Evolutionary conservation across 1,140 invertebrate species (phyloP).

Genomic region (Cheumatopsyche charites): DNA sequence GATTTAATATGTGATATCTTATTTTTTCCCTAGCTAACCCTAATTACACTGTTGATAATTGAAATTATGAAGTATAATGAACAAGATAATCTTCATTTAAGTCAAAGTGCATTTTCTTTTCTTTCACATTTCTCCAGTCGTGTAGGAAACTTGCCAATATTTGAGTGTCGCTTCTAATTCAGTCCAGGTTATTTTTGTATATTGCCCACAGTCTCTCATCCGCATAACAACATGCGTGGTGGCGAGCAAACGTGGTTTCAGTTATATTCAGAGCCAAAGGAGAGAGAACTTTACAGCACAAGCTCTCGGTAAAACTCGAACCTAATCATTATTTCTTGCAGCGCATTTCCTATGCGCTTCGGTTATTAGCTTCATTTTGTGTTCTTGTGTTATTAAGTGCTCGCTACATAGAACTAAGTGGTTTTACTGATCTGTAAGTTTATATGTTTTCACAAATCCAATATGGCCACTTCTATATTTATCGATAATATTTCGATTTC

Average conservation of each 20-base stretch:
- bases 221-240: constrained; percentile 31
- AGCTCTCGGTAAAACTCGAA: constrained; percentile 15
- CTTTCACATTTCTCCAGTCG: constrained; percentile 30
- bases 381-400: too few relatives aligned
- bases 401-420: too few relatives aligned
- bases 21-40: too few relatives aligned
- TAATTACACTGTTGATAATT: too few relatives aligned
- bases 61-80: too few relatives aligned
- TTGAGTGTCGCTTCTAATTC: constrained; percentile 34
- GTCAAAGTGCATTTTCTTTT: constrained; percentile 24
- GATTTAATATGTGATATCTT: too few relatives aligned
- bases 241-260: constrained; percentile 25
- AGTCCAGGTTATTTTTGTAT: constrained; percentile 27
- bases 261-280: constrained; percentile 30
- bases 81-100: not conserved
- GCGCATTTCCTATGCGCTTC: not conserved
- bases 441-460: not conserved
- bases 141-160: constrained; percentile 25
- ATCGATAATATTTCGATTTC: too few relatives aligned
- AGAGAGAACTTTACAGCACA: constrained; percentile 25
- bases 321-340: constrained; percentile 13
- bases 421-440: too few relatives aligned
- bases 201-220: constrained; percentile 32
- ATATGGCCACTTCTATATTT: not conserved
- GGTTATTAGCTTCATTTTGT: constrained; percentile 5